phyloP scores from a whole-genome alignment of 2,797 vertebrate genomes.

The Astyanax mexicanus region DNA sequence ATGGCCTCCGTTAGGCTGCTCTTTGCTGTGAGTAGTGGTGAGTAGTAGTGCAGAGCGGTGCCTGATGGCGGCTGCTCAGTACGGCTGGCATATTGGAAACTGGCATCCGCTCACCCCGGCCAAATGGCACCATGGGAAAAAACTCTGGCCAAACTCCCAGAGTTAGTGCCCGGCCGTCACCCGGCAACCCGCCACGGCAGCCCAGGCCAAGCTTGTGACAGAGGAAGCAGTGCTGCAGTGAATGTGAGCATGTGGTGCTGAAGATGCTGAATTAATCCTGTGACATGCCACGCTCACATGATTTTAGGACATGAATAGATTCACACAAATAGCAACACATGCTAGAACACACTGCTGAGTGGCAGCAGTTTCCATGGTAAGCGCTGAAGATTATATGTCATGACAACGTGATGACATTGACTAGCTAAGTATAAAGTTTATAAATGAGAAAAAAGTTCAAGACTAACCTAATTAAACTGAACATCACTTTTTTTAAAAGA shows the following conservation, averaged over 20 bases:
- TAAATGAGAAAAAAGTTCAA: too few relatives aligned
- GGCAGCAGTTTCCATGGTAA: background rate
- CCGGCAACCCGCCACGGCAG: slow-evolving; percentile 13
- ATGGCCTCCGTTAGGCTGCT: slow-evolving; percentile 6
- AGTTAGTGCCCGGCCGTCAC: slow-evolving; percentile 38
- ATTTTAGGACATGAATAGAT: slow-evolving; percentile 11
- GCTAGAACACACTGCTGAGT: background rate
- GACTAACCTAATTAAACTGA: too few relatives aligned
- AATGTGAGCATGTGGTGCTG: background rate
- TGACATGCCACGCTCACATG: slow-evolving; percentile 31
- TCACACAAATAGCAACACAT: slow-evolving; percentile 5
- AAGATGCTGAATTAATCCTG: slow-evolving; percentile 18
- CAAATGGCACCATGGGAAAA: slow-evolving; percentile 45
- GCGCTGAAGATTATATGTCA: background rate
- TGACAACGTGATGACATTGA: background rate
- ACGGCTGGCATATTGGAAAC: slow-evolving; percentile 44
- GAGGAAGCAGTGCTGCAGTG: slow-evolving; percentile 37
- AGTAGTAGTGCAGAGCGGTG: slow-evolving; percentile 1
- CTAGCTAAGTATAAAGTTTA: background rate
- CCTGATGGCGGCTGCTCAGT: slow-evolving; percentile 16
- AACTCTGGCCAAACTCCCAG: slow-evolving; percentile 37
- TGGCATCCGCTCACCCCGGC: slow-evolving; percentile 36
- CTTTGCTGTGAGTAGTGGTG: background rate
- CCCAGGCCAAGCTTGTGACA: slow-evolving; percentile 41
- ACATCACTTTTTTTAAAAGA: too few relatives aligned